Evolutionary conservation across 1,140 invertebrate genomes (phyloP).

Genomic region (Magallana ariakensis): DNA sequence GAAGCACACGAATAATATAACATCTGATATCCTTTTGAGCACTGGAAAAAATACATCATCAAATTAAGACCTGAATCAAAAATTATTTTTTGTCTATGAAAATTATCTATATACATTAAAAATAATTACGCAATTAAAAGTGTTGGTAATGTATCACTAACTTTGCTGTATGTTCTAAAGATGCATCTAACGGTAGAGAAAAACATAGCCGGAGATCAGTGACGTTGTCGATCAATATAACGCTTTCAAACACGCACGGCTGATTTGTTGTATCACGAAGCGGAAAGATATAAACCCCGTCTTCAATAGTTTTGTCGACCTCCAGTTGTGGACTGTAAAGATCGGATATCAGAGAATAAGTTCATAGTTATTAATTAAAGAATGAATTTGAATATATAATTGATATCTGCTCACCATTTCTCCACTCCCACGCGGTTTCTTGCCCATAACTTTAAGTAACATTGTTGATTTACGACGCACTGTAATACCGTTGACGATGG

Average conservation of each 20-base stretch:
- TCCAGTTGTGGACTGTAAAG: neutral
- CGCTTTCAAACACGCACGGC: neutral
- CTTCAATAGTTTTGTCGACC: neutral
- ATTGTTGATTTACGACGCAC: neutral
- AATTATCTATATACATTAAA: no score
- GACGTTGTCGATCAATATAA: neutral
- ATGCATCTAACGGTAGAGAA: no score
- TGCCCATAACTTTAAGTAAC: neutral
- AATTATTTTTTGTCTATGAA: no score
- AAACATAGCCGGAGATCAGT: neutral
- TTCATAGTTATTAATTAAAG: neutral
- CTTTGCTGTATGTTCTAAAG: no score
- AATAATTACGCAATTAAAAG: no score
- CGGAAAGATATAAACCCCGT: neutral
- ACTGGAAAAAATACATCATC: no score
- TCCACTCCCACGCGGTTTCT: neutral
- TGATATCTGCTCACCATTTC: neutral
- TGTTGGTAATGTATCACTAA: no score
- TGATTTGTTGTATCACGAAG: neutral
- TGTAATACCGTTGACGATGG: neutral
- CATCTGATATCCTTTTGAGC: no score
- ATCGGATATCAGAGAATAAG: neutral
- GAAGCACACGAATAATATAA: no score
- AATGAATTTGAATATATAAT: neutral
- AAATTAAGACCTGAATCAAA: no score